Evolutionary conservation across 1,140 invertebrate species (phyloP).

Genomic region (roundworm (Caenorhabditis elegans)): WBcel235 BX284605.5:19216501-19217000

Average conservation of each 20-base stretch:
- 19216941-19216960: neutral
- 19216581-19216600: too few relatives aligned
- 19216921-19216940: neutral
- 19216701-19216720: too few relatives aligned
- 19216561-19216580: too few relatives aligned
- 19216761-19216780: neutral
- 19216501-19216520: neutral
- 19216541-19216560: too few relatives aligned
- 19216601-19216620: too few relatives aligned
- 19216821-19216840: neutral
- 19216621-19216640: neutral
- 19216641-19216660: too few relatives aligned
- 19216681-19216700: too few relatives aligned
- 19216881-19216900: neutral
- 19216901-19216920: neutral
- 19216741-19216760: too few relatives aligned
- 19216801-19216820: too few relatives aligned
- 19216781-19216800: neutral
- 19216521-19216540: too few relatives aligned
- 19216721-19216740: too few relatives aligned
- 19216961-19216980: neutral
- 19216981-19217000: neutral
- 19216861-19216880: neutral
- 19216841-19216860: neutral
- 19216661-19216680: too few relatives aligned